Conservation (phyloP, 2,888 invertebrate genomes). For the Scaeva pyrastri region DNA sequence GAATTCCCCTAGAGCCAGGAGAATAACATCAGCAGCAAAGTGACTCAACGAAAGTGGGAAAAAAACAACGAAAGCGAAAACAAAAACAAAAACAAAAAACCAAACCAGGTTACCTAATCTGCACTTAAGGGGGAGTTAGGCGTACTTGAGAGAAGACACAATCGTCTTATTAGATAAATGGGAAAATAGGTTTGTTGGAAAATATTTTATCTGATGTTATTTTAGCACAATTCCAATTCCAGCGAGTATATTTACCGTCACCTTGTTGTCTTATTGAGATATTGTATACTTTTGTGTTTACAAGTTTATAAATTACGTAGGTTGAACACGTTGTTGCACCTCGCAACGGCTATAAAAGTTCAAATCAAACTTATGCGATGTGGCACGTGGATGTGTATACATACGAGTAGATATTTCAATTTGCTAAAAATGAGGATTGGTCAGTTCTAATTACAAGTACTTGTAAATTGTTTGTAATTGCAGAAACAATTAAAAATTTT, state of each 20-base stretch:
- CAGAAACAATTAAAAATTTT: background rate
- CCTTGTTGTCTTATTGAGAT: constrained; percentile 22
- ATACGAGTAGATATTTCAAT: background rate
- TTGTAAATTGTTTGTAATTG: background rate
- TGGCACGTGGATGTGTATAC: background rate
- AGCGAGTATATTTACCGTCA: background rate
- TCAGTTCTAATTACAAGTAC: background rate
- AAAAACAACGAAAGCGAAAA: background rate
- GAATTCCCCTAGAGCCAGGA: constrained; percentile 5
- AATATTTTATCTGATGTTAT: background rate
- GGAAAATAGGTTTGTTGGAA: constrained; percentile 24
- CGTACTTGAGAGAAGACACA: constrained; percentile 13
- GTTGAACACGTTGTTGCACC: background rate
- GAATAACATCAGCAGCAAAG: constrained; percentile 21
- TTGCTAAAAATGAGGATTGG: background rate
- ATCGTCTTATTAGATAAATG: constrained; percentile 14
- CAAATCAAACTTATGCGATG: background rate
- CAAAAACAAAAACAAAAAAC: background rate
- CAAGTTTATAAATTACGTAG: background rate
- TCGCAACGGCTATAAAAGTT: background rate
- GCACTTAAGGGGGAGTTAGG: constrained; percentile 40
- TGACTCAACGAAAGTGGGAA: constrained; percentile 26
- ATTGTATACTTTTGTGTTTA: background rate
- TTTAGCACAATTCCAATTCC: background rate
- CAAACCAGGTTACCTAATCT: constrained; percentile 44